phyloP scores from a whole-genome alignment of 2,113 vertebrate genomes.

The Recurvirostra avosetta region DNA sequence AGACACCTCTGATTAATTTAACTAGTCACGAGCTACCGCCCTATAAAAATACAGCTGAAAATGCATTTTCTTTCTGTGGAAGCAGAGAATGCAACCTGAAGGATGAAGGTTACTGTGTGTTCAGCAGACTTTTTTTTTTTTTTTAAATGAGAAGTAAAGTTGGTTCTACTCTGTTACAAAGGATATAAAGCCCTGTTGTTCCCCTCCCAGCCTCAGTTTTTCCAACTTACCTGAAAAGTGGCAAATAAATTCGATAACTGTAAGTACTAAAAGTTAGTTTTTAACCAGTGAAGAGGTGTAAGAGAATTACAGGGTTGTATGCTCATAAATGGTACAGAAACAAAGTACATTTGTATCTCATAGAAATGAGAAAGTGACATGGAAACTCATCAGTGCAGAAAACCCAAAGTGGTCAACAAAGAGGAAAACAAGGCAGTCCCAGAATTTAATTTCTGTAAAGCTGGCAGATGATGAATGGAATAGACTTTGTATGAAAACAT shows the following conservation, averaged over 20 bases:
- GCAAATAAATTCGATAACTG: background rate
- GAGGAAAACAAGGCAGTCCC: background rate
- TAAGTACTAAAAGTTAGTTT: background rate
- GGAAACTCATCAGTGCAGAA: background rate
- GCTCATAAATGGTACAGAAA: background rate
- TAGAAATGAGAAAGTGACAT: background rate
- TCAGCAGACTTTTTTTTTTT: background rate
- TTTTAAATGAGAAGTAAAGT: background rate
- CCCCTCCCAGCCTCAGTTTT: background rate
- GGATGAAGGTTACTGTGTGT: background rate
- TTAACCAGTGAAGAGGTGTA: background rate
- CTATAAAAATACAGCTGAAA: constrained; percentile 39
- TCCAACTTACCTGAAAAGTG: background rate
- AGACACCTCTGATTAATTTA: constrained; percentile 11
- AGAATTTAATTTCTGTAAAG: background rate
- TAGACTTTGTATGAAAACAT: background rate
- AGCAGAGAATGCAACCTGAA: background rate
- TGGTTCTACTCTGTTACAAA: background rate
- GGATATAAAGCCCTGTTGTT: background rate
- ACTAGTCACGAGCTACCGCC: background rate
- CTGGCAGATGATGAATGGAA: background rate
- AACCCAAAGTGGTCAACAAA: background rate
- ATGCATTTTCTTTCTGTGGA: background rate
- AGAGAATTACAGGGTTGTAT: background rate
- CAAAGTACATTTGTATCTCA: background rate